These are phyloP conservation scores for Nasalis larvatus DNA, from an alignment of 2,113 vertebrate species.

Conservation along the genomic window DNA sequence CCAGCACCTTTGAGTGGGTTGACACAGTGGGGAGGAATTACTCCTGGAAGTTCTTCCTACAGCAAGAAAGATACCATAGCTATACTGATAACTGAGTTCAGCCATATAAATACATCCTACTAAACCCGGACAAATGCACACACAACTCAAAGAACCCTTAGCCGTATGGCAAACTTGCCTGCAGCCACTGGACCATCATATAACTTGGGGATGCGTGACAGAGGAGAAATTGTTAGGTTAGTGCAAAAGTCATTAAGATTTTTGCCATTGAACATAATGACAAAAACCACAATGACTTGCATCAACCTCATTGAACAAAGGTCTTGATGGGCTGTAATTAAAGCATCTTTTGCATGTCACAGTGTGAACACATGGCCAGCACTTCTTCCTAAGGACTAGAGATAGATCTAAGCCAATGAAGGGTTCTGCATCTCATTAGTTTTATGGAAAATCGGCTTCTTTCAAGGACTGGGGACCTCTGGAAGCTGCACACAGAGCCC, in stretches of 20 bases:
- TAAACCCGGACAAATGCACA: neutral
- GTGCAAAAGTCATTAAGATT: too few species aligned
- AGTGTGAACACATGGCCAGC: neutral
- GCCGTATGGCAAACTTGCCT: neutral
- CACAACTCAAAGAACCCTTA: too few species aligned
- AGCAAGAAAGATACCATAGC: too few species aligned
- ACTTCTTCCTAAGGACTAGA: neutral
- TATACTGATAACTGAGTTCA: neutral
- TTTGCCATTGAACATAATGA: too few species aligned
- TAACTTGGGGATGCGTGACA: neutral
- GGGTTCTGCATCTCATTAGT: neutral
- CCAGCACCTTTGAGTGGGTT: neutral
- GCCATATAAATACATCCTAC: rapidly evolving
- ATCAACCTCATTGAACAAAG: too few species aligned
- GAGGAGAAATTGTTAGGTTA: neutral
- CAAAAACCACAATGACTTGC: too few species aligned
- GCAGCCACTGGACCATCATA: too few species aligned
- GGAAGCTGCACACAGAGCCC: neutral
- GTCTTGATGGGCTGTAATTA: neutral
- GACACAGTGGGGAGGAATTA: neutral
- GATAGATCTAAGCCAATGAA: neutral
- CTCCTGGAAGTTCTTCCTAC: neutral
- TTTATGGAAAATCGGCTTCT: neutral
- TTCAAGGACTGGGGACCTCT: neutral
- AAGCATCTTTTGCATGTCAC: neutral